Base-by-base conservation (phyloP, 92 coral and sea anemone species). In the Porites rus region DNA sequence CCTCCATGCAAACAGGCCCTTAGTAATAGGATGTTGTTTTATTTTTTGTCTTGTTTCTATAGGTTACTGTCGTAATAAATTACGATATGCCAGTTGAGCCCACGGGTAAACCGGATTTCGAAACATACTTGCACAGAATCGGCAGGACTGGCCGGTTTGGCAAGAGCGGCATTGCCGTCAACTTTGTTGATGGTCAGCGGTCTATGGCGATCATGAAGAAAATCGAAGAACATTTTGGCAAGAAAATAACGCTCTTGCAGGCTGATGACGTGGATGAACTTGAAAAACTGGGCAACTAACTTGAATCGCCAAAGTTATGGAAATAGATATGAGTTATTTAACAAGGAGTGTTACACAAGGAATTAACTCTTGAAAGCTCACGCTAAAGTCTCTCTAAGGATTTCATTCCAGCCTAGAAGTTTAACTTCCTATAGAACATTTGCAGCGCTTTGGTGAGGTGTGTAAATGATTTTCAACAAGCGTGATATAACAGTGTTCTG, bases 141-240 rank as follows among this genome's bases (percentile, higher is more conserved):
- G 98, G 99, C 59, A 75, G 98, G 58, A 97, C 99, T 1, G 99
- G 99, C 28, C 90, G 99, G 31, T 97, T 97, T 75, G 99, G 99
- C 68, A 94, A 96, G 89, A 85, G 89, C 58, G 98, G 99, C 58
- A 84, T 95, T 66, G 99, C 97, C 63, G 96, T 97, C 31, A 97
- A 97, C 79, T 97, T 97, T 73, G 87, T 95, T 17, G 96, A 95
- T 71, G 99, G 98, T 38, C 94, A 90, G 74, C 91, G 97, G 81
- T 95, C 98, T 9, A 52, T 95, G 84, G 78, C 75, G 12, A 63
- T 92, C 65, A 85, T 97, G 93, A 92, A 93, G 82, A 95, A 83
- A 88, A 97, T 97, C 64, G 99, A 93, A 67, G 97, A 95, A 84
- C 98, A 97, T 84, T 97, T 97, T 89, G 98, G 96, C 8, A 88